A percentile compares a stretch with the other conserved stretches of the same genome.
Evolutionary conservation across 2,113 vertebrate species (phyloP).

Genomic region (Hypocryptadius cinnamomeus): DNA sequence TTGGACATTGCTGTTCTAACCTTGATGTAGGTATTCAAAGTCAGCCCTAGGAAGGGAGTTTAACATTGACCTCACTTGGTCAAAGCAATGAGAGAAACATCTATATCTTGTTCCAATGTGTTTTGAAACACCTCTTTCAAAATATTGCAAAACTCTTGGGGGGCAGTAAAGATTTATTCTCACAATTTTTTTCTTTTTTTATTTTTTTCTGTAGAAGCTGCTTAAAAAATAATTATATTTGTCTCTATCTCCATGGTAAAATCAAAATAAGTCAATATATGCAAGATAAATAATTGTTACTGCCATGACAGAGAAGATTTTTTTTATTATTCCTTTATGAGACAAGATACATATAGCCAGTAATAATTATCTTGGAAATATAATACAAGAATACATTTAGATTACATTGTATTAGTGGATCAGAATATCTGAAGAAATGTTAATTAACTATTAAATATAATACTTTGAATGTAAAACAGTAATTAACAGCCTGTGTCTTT

Average conservation of each 20-base stretch:
- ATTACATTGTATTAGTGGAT: neutral
- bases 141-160: neutral
- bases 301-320: neutral
- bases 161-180: neutral
- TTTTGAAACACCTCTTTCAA: neutral
- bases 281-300: neutral
- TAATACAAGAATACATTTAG: neutral
- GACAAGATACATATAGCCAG: neutral
- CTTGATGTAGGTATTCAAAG: neutral
- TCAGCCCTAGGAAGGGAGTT: neutral
- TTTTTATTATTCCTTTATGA: neutral
- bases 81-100: neutral
- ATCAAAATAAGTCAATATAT: neutral
- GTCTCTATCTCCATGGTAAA: neutral
- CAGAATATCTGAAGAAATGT: neutral
- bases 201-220: neutral
- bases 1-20: neutral
- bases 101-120: neutral
- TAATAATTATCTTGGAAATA: neutral
- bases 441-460: neutral
- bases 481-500: neutral
- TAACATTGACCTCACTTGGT: neutral
- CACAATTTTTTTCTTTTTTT: too few species aligned
- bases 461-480: neutral
- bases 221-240: neutral